Evolutionary conservation across 2,797 vertebrate genomes (phyloP), one percentile per base, ranked within the genome.

Genomic region (Gymnothorax javanicus): DNA sequence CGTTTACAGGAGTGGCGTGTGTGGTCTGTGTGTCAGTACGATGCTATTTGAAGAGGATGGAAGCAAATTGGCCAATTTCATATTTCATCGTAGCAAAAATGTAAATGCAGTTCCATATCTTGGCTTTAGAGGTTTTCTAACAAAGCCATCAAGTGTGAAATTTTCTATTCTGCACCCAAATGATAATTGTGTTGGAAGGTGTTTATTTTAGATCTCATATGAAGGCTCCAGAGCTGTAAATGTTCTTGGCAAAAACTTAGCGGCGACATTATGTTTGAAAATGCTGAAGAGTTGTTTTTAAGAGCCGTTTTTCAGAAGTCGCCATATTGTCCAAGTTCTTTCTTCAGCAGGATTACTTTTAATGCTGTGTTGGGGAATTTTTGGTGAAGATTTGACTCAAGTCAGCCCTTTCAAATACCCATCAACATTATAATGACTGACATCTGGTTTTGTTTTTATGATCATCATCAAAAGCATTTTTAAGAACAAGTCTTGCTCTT

Each of bases 21-120:
- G 64, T 85, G 50, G 84, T 84, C 62, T 60, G 17, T n/a, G 25
- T 64, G 59, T 84, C 58, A 84, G 7, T 60, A 7, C 52, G 59
- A 62, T 43, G 27, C 50, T 8, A 84, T 52, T 23, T 54, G 43
- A 17, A 54, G 52, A 7, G 50, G n/a, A 50, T 13, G 43, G 27
- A 75, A 75, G 71, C 71, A 75, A 50, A 33, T 17, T 75, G 71
- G 15, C 50, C 25, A 50, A 75, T 75, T 50, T 75, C 20, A 75
- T 71, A 17, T 79, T 79, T 54, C 50, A 50, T 9, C 8, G 20
- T 20, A 52, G 54, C 7, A 20, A 79, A 79, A 79, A 79, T 79
- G 17, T 17, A 79, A 20, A 52, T 79, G 17, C 27, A 75, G 25
- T 75, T 75, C 4, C 43, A 75, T 33, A 79, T 79, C 50, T 54